Percentiles rank a stretch among this genome's conserved stretches.
phyloP scores from a whole-genome alignment of 2,797 vertebrate genomes.

The Propithecus perrieri region DNA sequence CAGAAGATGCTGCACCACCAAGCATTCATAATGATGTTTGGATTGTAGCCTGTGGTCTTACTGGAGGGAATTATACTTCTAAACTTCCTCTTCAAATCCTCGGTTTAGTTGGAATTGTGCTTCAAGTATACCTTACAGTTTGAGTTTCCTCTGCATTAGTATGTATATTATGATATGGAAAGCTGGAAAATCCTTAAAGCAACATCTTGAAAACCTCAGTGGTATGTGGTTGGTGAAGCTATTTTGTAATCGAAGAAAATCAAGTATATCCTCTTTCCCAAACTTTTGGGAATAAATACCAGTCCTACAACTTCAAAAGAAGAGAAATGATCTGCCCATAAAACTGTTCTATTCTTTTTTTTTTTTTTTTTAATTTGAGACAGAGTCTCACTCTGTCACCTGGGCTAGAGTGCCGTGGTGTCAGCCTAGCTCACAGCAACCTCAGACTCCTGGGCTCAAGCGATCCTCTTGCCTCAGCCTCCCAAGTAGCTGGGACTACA shows the following conservation, averaged over 20 bases:
- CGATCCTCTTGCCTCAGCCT: too few relatives aligned
- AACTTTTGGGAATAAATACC: neutral
- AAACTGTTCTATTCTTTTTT: neutral
- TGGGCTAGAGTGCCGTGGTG: too few relatives aligned
- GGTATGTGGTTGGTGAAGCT: neutral
- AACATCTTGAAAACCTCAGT: neutral
- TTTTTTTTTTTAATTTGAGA: too few relatives aligned
- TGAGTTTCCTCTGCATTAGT: constrained; percentile 14
- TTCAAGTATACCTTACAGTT: neutral
- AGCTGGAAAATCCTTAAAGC: constrained; percentile 21
- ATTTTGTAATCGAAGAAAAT: neutral
- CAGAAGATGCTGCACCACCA: neutral
- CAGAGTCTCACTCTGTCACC: too few relatives aligned
- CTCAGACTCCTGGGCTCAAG: too few relatives aligned
- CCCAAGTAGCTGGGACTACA: too few relatives aligned
- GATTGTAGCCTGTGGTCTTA: neutral
- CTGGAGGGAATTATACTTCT: neutral
- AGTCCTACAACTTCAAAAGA: neutral
- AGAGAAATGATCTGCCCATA: neutral
- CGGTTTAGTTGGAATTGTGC: constrained; percentile 20
- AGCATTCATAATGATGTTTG: constrained; percentile 24
- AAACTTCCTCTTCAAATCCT: constrained; percentile 2
- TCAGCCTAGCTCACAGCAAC: too few relatives aligned
- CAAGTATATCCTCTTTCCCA: neutral
- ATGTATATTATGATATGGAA: neutral